Percentiles rank a stretch among this genome's conserved stretches.
Evolutionary conservation across 2,797 vertebrate genomes (phyloP).

Genomic region (Tapera naevia): DNA sequence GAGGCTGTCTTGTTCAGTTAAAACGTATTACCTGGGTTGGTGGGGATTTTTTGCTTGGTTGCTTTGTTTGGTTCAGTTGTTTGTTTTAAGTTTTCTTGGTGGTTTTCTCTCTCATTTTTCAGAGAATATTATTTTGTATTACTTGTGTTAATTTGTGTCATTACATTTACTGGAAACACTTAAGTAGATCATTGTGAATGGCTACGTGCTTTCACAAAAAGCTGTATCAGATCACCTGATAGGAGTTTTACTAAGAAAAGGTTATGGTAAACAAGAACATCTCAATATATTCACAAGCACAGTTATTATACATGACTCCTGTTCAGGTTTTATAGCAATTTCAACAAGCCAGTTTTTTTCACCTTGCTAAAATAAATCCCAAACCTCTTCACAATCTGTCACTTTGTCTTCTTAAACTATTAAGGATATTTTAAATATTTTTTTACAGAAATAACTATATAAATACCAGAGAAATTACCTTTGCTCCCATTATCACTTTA

Average conservation of each 20-base stretch:
- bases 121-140: background rate
- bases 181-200: accelerated
- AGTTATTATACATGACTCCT: background rate
- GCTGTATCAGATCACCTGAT: background rate
- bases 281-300: background rate
- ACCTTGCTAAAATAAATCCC: background rate
- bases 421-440: background rate
- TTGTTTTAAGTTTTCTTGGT: background rate
- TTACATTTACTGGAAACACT: background rate
- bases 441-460: background rate
- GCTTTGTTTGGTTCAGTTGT: background rate
- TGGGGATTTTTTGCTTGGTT: background rate
- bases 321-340: background rate
- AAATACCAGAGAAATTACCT: background rate
- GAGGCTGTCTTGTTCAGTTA: background rate
- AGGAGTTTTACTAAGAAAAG: background rate
- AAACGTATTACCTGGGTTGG: background rate
- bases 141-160: background rate
- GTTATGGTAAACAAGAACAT: background rate
- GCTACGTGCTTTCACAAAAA: background rate
- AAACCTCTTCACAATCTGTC: background rate
- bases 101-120: background rate
- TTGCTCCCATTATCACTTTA: background rate
- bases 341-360: background rate
- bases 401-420: background rate